These are phyloP conservation scores for Chrysemys picta DNA, from an alignment of 2,113 vertebrate genomes.

Conservation along the genomic window DNA sequence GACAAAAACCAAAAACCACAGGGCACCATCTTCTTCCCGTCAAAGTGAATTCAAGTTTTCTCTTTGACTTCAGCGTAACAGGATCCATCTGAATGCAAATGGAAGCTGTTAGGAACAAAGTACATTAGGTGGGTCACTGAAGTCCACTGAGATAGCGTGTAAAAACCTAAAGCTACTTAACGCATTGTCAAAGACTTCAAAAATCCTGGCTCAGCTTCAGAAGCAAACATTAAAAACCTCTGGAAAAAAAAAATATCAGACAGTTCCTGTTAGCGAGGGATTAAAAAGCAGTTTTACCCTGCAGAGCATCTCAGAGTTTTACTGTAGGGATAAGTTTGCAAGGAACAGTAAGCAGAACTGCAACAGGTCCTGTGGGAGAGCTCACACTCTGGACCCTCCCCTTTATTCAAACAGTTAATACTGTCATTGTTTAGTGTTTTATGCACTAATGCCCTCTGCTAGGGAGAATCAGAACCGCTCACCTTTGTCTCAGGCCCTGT, in stretches of 20 bases:
- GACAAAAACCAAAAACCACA: neutral
- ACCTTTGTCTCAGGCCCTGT: neutral
- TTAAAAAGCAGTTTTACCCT: neutral
- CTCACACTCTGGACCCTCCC: neutral
- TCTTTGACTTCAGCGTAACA: constrained; percentile 23
- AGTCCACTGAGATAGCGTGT: rapidly evolving
- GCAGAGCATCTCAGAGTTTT: neutral
- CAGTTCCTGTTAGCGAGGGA: rapidly evolving
- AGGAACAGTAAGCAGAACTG: neutral
- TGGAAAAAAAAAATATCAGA: neutral
- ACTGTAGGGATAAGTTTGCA: neutral
- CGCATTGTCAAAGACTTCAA: neutral
- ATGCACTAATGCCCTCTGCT: neutral
- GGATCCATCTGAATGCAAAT: neutral
- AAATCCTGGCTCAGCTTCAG: neutral
- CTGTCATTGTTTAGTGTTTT: neutral
- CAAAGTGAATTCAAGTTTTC: neutral
- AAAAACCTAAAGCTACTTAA: neutral
- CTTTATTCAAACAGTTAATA: neutral
- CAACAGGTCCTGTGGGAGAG: neutral
- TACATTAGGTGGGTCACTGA: neutral
- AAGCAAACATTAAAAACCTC: neutral
- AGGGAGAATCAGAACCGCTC: neutral
- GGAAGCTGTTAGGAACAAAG: neutral
- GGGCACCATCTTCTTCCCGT: neutral